Conservation (phyloP, 2,888 invertebrate species). For the Disparrhopalites patrizii region DNA sequence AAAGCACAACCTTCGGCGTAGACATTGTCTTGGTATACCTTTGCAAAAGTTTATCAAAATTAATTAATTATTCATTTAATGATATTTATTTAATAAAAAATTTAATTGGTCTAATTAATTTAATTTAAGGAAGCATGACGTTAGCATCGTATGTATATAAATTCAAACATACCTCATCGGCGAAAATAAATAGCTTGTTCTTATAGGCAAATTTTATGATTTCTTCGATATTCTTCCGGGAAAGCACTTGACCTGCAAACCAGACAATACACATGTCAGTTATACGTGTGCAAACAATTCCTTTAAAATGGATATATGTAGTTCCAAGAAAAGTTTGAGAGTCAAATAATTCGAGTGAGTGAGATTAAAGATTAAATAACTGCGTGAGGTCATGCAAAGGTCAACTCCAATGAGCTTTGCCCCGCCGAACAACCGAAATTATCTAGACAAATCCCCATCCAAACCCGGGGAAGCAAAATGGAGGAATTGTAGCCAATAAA, state of each 20-base stretch:
- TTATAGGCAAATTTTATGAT: constrained; percentile 88
- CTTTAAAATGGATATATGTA: too few species aligned
- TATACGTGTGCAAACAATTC: too few species aligned
- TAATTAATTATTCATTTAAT: background rate
- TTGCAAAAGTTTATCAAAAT: constrained; percentile 32
- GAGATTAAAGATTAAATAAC: too few species aligned
- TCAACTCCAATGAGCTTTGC: too few species aligned
- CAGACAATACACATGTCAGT: constrained; percentile 11
- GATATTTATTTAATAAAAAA: background rate
- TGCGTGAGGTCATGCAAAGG: too few species aligned
- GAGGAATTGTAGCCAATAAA: too few species aligned
- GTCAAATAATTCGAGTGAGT: too few species aligned
- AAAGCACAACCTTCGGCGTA: constrained; percentile 86
- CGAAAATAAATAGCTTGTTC: constrained; percentile 77
- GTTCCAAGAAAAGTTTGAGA: too few species aligned
- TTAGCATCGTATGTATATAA: too few species aligned
- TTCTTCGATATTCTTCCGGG: constrained; percentile 79
- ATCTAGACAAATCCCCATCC: background rate
- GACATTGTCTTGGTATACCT: constrained; percentile 91
- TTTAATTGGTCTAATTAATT: background rate
- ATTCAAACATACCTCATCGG: constrained; percentile 70
- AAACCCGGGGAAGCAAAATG: background rate
- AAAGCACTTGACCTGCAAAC: constrained; percentile 65
- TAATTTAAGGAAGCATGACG: too few species aligned
- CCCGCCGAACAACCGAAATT: background rate